Evolutionary conservation across 2,113 vertebrate species (phyloP).

Genomic region (Mystacornis crossleyi): DNA sequence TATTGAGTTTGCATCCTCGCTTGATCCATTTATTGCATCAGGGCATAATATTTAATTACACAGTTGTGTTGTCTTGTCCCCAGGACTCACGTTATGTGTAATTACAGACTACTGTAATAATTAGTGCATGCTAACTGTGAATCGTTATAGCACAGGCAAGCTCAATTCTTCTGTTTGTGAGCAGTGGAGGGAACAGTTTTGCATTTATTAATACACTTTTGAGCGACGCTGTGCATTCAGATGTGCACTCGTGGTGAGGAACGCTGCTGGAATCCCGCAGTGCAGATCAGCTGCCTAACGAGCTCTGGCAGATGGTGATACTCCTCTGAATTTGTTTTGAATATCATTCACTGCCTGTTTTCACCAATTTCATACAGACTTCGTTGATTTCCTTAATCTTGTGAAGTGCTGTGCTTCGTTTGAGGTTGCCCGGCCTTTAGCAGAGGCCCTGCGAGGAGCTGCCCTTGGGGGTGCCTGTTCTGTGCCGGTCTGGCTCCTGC

Average conservation of each 20-base stretch:
- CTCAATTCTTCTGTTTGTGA: background rate
- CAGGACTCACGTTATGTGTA: background rate
- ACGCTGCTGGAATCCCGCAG: background rate
- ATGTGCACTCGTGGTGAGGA: background rate
- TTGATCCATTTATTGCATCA: background rate
- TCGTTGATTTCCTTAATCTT: background rate
- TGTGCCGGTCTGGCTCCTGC: background rate
- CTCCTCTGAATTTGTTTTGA: background rate
- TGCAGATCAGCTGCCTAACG: background rate
- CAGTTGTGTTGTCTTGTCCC: background rate
- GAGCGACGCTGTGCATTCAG: rapidly evolving
- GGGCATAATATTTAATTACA: background rate
- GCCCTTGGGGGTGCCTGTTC: background rate
- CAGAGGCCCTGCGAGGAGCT: background rate
- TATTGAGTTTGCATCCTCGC: background rate
- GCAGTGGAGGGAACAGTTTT: background rate
- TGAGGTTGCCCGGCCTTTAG: background rate
- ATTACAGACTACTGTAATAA: background rate
- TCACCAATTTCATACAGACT: background rate
- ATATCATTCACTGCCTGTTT: background rate
- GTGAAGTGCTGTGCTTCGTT: background rate
- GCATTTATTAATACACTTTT: background rate
- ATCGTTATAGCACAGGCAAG: background rate
- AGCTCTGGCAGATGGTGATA: background rate
- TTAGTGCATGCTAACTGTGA: background rate